Evolutionary conservation across 1,140 invertebrate species (phyloP).

Genomic region (Oryctes rhinoceros): DNA sequence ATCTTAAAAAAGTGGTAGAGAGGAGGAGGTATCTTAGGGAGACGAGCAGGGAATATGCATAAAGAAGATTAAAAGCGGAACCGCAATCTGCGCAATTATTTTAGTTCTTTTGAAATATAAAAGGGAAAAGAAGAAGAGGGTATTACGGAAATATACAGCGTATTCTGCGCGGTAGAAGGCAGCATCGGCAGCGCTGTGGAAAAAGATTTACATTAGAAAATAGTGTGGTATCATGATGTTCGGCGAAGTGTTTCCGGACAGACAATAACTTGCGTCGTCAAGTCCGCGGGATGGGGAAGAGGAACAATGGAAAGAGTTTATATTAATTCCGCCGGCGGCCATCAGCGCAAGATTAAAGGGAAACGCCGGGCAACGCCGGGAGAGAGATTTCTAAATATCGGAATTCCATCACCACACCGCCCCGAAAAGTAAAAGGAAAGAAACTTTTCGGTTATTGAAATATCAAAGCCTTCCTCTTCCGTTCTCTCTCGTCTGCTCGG

Average conservation of each 20-base stretch:
- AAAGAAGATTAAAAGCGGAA: constrained; percentile 35
- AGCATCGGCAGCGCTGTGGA: neutral
- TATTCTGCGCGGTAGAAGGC: neutral
- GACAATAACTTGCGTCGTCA: constrained; percentile 27
- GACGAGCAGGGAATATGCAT: constrained; percentile 5
- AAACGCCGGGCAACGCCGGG: neutral
- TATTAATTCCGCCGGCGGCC: constrained; percentile 32
- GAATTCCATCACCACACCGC: constrained; percentile 25
- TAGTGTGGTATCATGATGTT: constrained; percentile 7
- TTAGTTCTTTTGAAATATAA: constrained; percentile 33
- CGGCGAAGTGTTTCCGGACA: constrained; percentile 7
- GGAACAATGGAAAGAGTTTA: constrained; percentile 31
- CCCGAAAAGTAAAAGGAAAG: neutral
- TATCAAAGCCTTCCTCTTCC: constrained; percentile 6
- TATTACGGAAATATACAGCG: neutral
- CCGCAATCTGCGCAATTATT: constrained; percentile 33
- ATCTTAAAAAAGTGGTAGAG: constrained; percentile 1
- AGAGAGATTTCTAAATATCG: constrained; percentile 24
- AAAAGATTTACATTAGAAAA: constrained; percentile 34
- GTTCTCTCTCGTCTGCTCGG: neutral
- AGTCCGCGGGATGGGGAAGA: neutral
- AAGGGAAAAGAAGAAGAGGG: neutral
- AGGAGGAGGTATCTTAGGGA: neutral
- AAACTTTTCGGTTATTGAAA: constrained; percentile 27
- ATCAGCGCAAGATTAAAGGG: constrained; percentile 33